Evolutionary conservation across 2,888 invertebrate genomes (phyloP), one percentile per base, ranked within the genome.

Genomic region (Hemaris fuciformis): DNA sequence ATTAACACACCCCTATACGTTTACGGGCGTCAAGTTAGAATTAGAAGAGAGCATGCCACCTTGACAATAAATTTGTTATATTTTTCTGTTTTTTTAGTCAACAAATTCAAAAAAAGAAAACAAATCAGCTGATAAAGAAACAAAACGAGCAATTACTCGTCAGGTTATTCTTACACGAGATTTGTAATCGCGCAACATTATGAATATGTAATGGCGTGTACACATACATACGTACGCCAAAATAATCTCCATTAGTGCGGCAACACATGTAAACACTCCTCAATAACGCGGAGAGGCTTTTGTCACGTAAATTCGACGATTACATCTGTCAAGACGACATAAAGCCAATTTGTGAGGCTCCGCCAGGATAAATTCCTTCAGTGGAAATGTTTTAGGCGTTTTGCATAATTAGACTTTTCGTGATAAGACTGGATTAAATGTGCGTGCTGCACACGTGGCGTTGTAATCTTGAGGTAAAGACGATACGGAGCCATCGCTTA

Each of bases 241-340:
- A 75, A 62, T 66, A 72, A 74, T 71, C 62, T 64, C 67, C 65
- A 75, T 74, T 53, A 53, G 48, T 41, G 25, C 53, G 60, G 48
- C 60, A 48, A 60, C 60, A 60, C 41, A 34, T 76, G 77, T 80
- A 77, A 80, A 78, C 74, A 73, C 67, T 66, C 73, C 72, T 69
- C 74, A 77, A 80, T 75, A 78, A 73, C 73, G 70, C 69, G 68
- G 20, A 57, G 57, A 25, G 63, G 79, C 78, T 80, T 83, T 80
- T 75, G 80, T 78, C 78, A 74, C 79, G 83, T 80, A 82, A 85
- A 85, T 81, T 79, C 76, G 66, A 61, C 76, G 84, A 87, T 86
- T 86, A 87, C 85, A 81, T 80, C 77, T 84, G 85, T 85, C 81
- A 83, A 70, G 79, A 66, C 73, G 79, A 79, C 81, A 73, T 70